Conservation (phyloP, 2,888 invertebrate species). For the Plemyria rubiginata region DNA sequence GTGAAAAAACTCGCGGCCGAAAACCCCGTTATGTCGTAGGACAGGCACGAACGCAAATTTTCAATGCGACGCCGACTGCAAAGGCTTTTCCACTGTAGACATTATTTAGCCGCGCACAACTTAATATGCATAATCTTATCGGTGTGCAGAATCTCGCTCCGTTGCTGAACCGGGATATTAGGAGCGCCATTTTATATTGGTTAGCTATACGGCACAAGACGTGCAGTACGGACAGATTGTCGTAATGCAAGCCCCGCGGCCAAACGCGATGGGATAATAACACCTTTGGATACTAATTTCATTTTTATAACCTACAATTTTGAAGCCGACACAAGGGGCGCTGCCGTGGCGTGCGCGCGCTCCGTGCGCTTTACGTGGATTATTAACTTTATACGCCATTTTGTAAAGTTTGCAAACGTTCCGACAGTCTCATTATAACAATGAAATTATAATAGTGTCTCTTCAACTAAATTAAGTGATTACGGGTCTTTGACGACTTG, state of each 20-base stretch:
- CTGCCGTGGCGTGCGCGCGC: conserved; percentile 82
- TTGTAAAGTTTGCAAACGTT: conserved; percentile 83
- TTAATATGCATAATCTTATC: conserved; percentile 86
- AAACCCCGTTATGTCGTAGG: conserved; percentile 54
- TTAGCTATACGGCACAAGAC: conserved; percentile 84
- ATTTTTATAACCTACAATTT: conserved; percentile 86
- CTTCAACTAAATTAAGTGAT: conserved; percentile 82
- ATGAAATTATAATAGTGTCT: conserved; percentile 79
- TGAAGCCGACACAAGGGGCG: conserved; percentile 84
- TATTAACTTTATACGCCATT: conserved; percentile 84
- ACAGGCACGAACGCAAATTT: conserved; percentile 72
- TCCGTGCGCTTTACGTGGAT: conserved; percentile 79
- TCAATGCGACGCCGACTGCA: conserved; percentile 64
- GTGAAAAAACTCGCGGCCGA: conserved; percentile 55
- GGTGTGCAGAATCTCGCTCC: conserved; percentile 80
- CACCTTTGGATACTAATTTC: conserved; percentile 85
- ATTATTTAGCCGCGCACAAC: conserved; percentile 81
- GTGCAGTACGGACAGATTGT: conserved; percentile 85
- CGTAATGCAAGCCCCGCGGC: conserved; percentile 84
- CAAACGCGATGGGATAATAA: conserved; percentile 85
- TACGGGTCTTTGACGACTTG: conserved; percentile 77
- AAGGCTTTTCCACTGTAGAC: conserved; percentile 80
- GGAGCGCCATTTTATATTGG: conserved; percentile 85
- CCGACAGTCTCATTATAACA: conserved; percentile 78
- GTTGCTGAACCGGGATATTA: conserved; percentile 83